Percentiles rank a stretch among this genome's conserved stretches.
These are phyloP conservation scores for Stenichneumon culpator DNA, from an alignment of 2,888 invertebrate genomes.

Conservation along the genomic window DNA sequence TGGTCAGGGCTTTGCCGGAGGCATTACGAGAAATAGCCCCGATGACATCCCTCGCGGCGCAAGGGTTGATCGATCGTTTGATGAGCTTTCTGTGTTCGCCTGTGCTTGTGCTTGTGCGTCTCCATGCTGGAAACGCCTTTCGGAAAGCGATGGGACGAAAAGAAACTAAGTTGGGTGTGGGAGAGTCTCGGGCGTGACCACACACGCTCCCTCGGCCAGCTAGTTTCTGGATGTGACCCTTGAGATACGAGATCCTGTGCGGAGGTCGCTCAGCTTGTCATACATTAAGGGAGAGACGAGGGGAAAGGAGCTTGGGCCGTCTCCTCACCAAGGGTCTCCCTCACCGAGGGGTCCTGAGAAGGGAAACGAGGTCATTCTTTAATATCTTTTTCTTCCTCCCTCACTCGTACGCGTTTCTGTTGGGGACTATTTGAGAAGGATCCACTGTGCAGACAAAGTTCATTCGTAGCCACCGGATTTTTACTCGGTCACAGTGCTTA, in stretches of 20 bases:
- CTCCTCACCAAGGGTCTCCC: conserved; percentile 73
- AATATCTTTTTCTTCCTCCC: conserved; percentile 65
- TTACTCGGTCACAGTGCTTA: background rate
- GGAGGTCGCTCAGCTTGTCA: conserved; percentile 44
- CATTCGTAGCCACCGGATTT: background rate
- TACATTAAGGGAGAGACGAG: conserved; percentile 17
- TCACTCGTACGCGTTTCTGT: conserved; percentile 30
- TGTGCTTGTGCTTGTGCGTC: background rate
- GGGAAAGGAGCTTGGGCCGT: conserved; percentile 59
- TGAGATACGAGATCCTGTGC: conserved; percentile 47
- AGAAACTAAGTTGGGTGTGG: background rate
- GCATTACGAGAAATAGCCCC: conserved; percentile 19
- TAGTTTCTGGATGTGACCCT: conserved; percentile 47
- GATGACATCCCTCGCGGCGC: background rate
- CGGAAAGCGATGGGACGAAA: background rate
- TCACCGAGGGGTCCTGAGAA: conserved; percentile 80
- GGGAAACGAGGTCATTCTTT: conserved; percentile 82
- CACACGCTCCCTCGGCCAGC: conserved; percentile 27
- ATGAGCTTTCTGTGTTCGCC: conserved; percentile 1
- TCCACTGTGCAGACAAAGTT: conserved; percentile 19
- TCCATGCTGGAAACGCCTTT: background rate
- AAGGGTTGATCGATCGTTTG: conserved; percentile 46
- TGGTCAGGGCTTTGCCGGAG: conserved; percentile 25
- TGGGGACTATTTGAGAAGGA: conserved; percentile 18
- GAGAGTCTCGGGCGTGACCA: conserved; percentile 35